Conservation (phyloP, 2,113 vertebrate genomes). For the Sciurus niger region DNA sequence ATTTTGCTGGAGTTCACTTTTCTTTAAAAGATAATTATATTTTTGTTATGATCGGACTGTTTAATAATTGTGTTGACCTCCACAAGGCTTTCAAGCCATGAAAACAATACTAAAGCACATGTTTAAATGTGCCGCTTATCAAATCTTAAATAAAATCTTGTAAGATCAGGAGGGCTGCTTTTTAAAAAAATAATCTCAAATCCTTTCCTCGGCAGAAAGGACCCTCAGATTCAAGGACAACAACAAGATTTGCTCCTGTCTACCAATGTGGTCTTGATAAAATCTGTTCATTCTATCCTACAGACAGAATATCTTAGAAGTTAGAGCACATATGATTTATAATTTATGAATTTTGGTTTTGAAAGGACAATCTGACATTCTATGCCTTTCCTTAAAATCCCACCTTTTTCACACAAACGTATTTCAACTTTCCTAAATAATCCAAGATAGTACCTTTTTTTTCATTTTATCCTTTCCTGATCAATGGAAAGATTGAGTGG, state of each 20-base stretch:
- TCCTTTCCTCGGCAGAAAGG: background rate
- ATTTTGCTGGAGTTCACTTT: background rate
- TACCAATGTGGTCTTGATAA: background rate
- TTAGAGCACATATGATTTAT: background rate
- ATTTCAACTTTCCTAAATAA: background rate
- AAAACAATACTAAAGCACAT: background rate
- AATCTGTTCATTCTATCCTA: background rate
- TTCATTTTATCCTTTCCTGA: background rate
- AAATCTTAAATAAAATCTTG: background rate
- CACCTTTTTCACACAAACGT: background rate
- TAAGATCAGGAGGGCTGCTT: background rate
- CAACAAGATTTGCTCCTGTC: background rate
- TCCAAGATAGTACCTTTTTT: background rate
- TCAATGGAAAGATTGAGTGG: background rate
- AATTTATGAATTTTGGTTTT: background rate
- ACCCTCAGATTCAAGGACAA: background rate
- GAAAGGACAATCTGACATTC: background rate
- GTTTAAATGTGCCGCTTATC: background rate
- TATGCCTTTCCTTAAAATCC: background rate
- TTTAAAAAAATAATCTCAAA: background rate
- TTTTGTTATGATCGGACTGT: background rate
- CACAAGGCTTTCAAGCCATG: background rate
- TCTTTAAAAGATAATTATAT: background rate
- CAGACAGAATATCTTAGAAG: background rate
- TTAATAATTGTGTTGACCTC: background rate